These are phyloP conservation scores for Eucriotettix oculatus DNA, from an alignment of 2,888 invertebrate species.

Conservation along the genomic window DNA sequence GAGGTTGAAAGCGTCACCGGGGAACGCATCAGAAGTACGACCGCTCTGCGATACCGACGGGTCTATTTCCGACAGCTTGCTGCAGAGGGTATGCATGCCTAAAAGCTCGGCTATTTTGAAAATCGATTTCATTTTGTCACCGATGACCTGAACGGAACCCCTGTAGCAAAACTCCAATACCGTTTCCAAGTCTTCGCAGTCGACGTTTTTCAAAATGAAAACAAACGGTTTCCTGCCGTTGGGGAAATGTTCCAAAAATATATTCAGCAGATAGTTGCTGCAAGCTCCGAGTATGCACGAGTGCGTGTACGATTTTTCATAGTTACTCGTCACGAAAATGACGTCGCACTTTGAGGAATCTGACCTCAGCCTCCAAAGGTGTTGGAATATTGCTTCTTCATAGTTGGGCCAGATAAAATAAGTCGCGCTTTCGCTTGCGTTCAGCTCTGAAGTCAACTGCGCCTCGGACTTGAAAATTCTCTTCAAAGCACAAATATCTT, in stretches of 20 bases:
- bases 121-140: not conserved
- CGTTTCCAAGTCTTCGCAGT: slow-evolving; percentile 5
- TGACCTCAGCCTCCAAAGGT: slow-evolving; percentile 4
- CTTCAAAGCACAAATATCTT: not conserved
- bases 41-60: not conserved
- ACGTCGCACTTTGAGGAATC: slow-evolving; percentile 4
- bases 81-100: slow-evolving; percentile 7
- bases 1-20: not conserved
- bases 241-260: not conserved
- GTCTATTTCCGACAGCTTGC: not conserved
- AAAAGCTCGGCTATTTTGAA: slow-evolving; percentile 8
- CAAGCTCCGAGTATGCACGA: slow-evolving; percentile 6
- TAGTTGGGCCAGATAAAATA: slow-evolving; percentile 2
- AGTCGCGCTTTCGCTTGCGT: not conserved
- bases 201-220: slow-evolving; percentile 6
- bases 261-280: slow-evolving; percentile 4
- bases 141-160: slow-evolving; percentile 3
- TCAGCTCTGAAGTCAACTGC: not conserved
- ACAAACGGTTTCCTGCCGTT: slow-evolving; percentile 4
- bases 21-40: not conserved
- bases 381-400: slow-evolving; percentile 1
- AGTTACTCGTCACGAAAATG: slow-evolving; percentile 6
- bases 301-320: slow-evolving; percentile 1
- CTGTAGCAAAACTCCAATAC: slow-evolving; percentile 12
- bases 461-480: not conserved